These are phyloP conservation scores for Pipistrellus pipistrellus DNA, from an alignment of 2,797 vertebrate species.

Conservation along the genomic window DNA sequence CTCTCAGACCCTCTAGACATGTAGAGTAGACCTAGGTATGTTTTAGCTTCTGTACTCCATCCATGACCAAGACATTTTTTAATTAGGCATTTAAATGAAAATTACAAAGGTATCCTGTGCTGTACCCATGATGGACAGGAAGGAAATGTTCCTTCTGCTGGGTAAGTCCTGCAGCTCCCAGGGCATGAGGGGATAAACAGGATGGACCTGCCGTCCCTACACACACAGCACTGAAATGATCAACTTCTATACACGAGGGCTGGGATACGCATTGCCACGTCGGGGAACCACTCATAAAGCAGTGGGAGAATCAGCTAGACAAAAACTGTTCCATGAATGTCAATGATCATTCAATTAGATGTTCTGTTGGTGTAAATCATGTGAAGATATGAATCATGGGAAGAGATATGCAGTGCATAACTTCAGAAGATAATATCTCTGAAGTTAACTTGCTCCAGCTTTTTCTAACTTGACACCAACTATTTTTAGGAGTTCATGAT, in stretches of 20 bases:
- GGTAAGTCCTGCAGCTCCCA: not conserved
- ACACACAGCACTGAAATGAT: not conserved
- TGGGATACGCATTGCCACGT: not conserved
- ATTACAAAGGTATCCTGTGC: slow-evolving; percentile 34
- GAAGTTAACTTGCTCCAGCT: slow-evolving; percentile 70
- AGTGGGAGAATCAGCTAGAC: slow-evolving; percentile 20
- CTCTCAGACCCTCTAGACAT: not conserved
- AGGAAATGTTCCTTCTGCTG: slow-evolving; percentile 51
- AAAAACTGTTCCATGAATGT: not conserved
- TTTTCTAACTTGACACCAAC: slow-evolving; percentile 38
- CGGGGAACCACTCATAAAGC: not conserved
- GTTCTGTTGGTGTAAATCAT: not conserved
- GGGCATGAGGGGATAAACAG: slow-evolving; percentile 14
- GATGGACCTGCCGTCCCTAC: not conserved
- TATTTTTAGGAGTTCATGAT: slow-evolving; percentile 63
- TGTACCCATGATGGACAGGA: not conserved
- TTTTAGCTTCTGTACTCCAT: not conserved
- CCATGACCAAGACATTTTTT: not conserved
- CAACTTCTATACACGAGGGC: not conserved
- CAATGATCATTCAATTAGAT: not conserved
- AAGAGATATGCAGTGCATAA: not conserved
- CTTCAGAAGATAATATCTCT: slow-evolving; percentile 50
- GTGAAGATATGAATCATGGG: not conserved
- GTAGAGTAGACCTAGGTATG: not conserved
- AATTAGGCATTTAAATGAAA: not conserved